A percentile compares a stretch with the other conserved stretches of the same genome.
Evolutionary conservation across 2,888 invertebrate genomes (phyloP).

Genomic region (Flexamia atlantica): DNA sequence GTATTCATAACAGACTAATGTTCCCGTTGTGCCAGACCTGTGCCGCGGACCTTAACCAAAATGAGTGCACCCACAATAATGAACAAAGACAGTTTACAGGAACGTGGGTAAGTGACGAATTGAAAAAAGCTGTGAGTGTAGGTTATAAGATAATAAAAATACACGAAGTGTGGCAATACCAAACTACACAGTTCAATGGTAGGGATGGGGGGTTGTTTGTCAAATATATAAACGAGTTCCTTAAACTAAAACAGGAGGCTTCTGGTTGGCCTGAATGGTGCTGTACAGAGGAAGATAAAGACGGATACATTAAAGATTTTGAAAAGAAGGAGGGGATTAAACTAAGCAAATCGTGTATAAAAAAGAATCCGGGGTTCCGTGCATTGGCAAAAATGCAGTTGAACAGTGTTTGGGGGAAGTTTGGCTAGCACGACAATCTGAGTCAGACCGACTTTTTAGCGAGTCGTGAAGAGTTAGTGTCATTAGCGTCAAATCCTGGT

Average conservation of each 20-base stretch:
- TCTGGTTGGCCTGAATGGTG: slow-evolving; percentile 13
- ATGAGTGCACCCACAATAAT: slow-evolving; percentile 40
- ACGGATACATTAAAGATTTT: too few relatives aligned
- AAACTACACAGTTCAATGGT: slow-evolving; percentile 7
- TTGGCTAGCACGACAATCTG: too few relatives aligned
- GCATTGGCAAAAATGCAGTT: too few relatives aligned
- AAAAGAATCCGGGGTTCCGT: too few relatives aligned
- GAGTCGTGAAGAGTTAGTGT: too few relatives aligned
- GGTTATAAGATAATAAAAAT: slow-evolving; percentile 61
- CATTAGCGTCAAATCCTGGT: too few relatives aligned
- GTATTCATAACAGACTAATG: too few relatives aligned
- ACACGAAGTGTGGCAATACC: slow-evolving; percentile 58
- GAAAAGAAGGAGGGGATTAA: too few relatives aligned
- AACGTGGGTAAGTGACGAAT: slow-evolving; percentile 56
- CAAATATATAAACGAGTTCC: slow-evolving; percentile 6
- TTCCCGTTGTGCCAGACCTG: too few relatives aligned
- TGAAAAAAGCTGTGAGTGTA: slow-evolving; percentile 43
- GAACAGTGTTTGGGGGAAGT: too few relatives aligned
- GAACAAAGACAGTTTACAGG: slow-evolving; percentile 42
- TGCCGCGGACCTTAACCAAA: not conserved
- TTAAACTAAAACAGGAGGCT: slow-evolving; percentile 35
- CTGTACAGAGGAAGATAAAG: not conserved
- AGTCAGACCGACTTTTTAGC: too few relatives aligned
- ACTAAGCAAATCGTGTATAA: too few relatives aligned
- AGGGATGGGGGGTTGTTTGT: slow-evolving; percentile 16